Base-by-base conservation (phyloP, 2,113 vertebrate genomes). In the Himantopus leucocephalus region DNA sequence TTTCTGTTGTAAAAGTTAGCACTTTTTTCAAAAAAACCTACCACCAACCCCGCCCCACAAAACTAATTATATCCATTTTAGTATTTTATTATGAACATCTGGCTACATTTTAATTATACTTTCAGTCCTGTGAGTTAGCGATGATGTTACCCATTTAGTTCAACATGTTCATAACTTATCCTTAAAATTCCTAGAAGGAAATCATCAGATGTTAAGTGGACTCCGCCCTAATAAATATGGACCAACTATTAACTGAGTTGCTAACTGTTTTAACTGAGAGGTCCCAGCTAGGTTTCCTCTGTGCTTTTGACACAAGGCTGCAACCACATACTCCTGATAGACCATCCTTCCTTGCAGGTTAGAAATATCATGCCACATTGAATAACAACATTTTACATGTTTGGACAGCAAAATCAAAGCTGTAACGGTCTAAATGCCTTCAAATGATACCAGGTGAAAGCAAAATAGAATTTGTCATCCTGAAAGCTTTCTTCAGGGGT, bases 31-130 rank as follows among this genome's bases (percentile, higher is more conserved):
- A 29, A 35, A 68, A 23, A 14, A 8, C 4, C 5, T 32, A 56
- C 41, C 23, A 21, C 13, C 14, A 26, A 5, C 50, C 5, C 12
- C 0, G 0, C 14, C 37, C 8, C 21, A 39, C 1, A 4, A 29
- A 74, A 83, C 14, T 15, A 71, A 66, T 47, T 66, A 59, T 55
- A 88, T 43, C 5, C 7, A 71, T 55, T 63, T 21, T 47, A 35
- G 5, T 34, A 21, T 68, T 66, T 86, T 83, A 58, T 59, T 81
- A 75, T 9, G n/a, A 92, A 24, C 21, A 60, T 27, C 47, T 85
- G 53, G 30, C 18, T 85, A 70, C 3, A 41, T 79, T 75, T 64
- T 76, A 81, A 75, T 90, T 55, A 78, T 41, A 59, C 14, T 75
- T 84, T 63, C 41, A 53, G 27, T 56, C 23, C 27, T 56, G 7